Percentiles rank a stretch among this genome's conserved stretches.
These are phyloP conservation scores for Antennarius striatus DNA, from an alignment of 2,113 vertebrate genomes.

Conservation along the genomic window DNA sequence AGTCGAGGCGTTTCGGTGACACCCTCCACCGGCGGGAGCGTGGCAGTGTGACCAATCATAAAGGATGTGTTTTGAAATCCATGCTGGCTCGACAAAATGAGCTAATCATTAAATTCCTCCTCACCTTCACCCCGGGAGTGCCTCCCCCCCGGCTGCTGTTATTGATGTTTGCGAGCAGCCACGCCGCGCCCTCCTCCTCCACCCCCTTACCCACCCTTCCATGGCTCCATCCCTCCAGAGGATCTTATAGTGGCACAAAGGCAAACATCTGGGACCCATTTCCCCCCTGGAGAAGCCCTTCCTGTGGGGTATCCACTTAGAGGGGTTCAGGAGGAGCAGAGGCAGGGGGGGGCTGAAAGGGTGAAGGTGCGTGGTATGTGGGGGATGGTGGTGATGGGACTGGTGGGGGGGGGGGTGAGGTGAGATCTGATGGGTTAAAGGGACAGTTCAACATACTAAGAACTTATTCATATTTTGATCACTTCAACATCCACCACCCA, in stretches of 20 bases:
- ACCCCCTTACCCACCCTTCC: slow-evolving; percentile 52
- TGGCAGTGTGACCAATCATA: slow-evolving; percentile 53
- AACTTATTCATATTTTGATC: too few relatives aligned
- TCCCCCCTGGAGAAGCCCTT: slow-evolving; percentile 77
- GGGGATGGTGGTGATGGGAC: slow-evolving; percentile 45
- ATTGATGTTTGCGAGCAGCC: slow-evolving; percentile 59
- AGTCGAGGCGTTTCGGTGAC: slow-evolving; percentile 23
- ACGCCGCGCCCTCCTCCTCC: neutral
- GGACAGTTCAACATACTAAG: too few relatives aligned
- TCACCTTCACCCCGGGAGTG: slow-evolving; percentile 66
- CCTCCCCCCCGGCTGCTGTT: slow-evolving; percentile 57
- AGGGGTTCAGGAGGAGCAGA: slow-evolving; percentile 46
- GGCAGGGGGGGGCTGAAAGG: slow-evolving; percentile 21
- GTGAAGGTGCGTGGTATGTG: slow-evolving; percentile 51
- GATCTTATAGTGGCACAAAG: slow-evolving; percentile 72
- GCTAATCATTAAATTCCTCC: slow-evolving; percentile 61
- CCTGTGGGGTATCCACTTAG: slow-evolving; percentile 82
- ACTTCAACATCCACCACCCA: too few relatives aligned
- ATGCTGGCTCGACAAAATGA: slow-evolving; percentile 53
- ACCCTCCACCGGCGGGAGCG: slow-evolving; percentile 36
- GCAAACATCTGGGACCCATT: slow-evolving; percentile 81
- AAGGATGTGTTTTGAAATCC: slow-evolving; percentile 64
- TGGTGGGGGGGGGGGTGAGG: slow-evolving; percentile 19
- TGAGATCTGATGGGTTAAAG: slow-evolving; percentile 18
- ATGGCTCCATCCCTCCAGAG: slow-evolving; percentile 68